Percentiles rank a stretch among this genome's conserved stretches.
Evolutionary conservation across 2,888 invertebrate genomes (phyloP).

Genomic region (Drosophila birchii): DNA sequence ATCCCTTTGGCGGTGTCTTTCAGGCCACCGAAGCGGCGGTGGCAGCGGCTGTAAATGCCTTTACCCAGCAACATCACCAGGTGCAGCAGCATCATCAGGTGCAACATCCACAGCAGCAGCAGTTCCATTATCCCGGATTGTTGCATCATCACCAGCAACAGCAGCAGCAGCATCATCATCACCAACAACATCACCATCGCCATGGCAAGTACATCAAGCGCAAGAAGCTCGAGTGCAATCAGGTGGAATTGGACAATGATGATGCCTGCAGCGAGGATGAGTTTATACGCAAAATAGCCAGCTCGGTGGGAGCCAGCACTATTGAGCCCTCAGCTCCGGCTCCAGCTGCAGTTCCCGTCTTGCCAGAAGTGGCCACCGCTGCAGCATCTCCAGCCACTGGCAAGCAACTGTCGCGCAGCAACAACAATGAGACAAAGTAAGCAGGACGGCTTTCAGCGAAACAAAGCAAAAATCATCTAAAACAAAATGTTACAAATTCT

Average conservation of each 20-base stretch:
- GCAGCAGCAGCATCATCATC: conserved; percentile 30
- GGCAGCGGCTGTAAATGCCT: conserved; percentile 29
- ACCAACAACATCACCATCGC: conserved; percentile 27
- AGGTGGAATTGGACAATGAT: conserved; percentile 83
- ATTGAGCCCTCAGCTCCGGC: not conserved
- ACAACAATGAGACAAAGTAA: conserved; percentile 63
- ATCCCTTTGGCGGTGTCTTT: conserved; percentile 62
- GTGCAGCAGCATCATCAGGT: conserved; percentile 25
- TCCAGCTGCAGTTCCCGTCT: conserved; percentile 18
- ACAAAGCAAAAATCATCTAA: not conserved
- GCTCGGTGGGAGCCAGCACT: conserved; percentile 43
- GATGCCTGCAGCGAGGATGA: conserved; percentile 85
- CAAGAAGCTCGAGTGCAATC: conserved; percentile 78
- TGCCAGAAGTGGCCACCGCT: not conserved
- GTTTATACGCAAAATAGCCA: conserved; percentile 84
- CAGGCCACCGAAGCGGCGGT: conserved; percentile 43
- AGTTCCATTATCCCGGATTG: conserved; percentile 21
- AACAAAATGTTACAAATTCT: not conserved
- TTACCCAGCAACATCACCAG: conserved; percentile 49
- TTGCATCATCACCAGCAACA: conserved; percentile 17
- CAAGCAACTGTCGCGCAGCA: conserved; percentile 4
- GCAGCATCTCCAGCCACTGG: not conserved
- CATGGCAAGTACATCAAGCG: conserved; percentile 76
- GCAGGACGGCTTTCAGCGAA: conserved; percentile 27
- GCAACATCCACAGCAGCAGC: conserved; percentile 45